Base-by-base conservation (phyloP, 2,888 invertebrate species). In the Hemicrepidius hirtus region DNA sequence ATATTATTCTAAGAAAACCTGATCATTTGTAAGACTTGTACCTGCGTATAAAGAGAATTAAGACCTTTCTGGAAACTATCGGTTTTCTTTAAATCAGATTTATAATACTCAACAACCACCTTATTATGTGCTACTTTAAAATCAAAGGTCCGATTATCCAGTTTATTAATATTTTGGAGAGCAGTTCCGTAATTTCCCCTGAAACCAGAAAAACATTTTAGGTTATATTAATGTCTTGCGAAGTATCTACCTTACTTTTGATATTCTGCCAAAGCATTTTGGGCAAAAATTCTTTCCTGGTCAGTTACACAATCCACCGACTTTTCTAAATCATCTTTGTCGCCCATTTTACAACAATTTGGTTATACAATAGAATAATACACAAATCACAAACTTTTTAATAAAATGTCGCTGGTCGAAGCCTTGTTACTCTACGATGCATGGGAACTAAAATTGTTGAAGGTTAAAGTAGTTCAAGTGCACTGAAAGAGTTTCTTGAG, bases 101-200 rank as follows among this genome's bases (percentile, higher is more conserved):
- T 91, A 84, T 93, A 95, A 85, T 94, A 96, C 82, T 96, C 95
- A 0, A 92, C 92, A 0, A 97, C 92, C 24, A 94, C 92, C 86
- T 93, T 94, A 83, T 98, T 97, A 81, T 96, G 96, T 50, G 91
- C 88, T 1, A 95, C 91, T 83, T 95, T 92, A 74, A 92, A 90
- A 85, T 94, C 94, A 72, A 89, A 89, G 0, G 89, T 89, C 60
- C 92, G 88, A 3, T 84, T 85, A 82, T 93, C 92, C 74, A 96
- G 84, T 83, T 93, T 92, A 74, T 88, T 90, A 77, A 95, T 87
- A 77, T 90, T 87, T 77, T 89, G 88, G 10, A 92, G 83, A 65
- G 93, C 91, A 9, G 87, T 85, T 13, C 86, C 80, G 81, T 91
- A 94, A 75, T 93, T 91, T 76, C 91, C 91, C 74, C 87, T 87